Evolutionary conservation across 2,797 vertebrate species (phyloP).

Genomic region (Epinephelus coioides): DNA sequence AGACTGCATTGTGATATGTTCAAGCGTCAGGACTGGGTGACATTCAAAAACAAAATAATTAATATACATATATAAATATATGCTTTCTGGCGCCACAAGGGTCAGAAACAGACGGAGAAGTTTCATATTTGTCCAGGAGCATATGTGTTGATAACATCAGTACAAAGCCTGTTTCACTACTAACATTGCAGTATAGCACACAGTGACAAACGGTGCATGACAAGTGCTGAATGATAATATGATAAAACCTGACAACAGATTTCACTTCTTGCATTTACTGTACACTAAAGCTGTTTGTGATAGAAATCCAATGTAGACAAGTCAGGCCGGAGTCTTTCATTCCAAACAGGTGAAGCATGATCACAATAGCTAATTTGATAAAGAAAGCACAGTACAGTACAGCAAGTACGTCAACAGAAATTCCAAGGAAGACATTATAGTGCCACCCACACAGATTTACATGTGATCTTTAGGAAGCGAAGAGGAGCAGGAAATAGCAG

Average conservation of each 20-base stretch:
- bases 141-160: slow-evolving; percentile 36
- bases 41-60: background rate
- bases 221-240: background rate
- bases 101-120: background rate
- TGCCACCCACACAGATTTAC: slow-evolving; percentile 32
- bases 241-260: slow-evolving; percentile 11
- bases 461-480: background rate
- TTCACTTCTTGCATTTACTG: slow-evolving; percentile 6
- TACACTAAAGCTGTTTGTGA: background rate
- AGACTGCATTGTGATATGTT: background rate
- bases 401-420: background rate
- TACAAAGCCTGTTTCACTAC: slow-evolving; percentile 50
- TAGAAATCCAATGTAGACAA: slow-evolving; percentile 3
- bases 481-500: background rate
- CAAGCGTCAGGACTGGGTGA: background rate
- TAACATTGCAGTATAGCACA: slow-evolving; percentile 6
- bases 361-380: slow-evolving; percentile 29
- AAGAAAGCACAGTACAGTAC: slow-evolving; percentile 23
- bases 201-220: slow-evolving; percentile 15
- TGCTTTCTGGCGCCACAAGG: background rate
- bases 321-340: slow-evolving; percentile 10
- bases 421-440: slow-evolving; percentile 13
- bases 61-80: background rate
- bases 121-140: slow-evolving; percentile 17
- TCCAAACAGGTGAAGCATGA: slow-evolving; percentile 29